Conservation (phyloP, 2,113 vertebrate species). For the Ameiurus melas region DNA sequence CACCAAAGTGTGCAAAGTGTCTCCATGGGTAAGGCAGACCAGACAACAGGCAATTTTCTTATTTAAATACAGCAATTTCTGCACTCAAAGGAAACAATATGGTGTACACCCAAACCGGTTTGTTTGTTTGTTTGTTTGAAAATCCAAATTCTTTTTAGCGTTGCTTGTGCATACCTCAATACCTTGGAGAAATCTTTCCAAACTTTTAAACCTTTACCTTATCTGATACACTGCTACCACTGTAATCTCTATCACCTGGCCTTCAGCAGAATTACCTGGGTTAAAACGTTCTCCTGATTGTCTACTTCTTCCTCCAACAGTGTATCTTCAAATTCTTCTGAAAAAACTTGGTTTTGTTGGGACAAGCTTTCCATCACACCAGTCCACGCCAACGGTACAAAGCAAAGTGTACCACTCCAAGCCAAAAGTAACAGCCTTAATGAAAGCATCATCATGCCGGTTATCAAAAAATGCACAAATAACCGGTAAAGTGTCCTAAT, state of each 20-base stretch:
- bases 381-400: slow-evolving; percentile 1
- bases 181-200: neutral
- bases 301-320: slow-evolving; percentile 80
- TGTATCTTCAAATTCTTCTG: slow-evolving; percentile 25
- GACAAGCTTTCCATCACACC: neutral
- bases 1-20: neutral
- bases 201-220: neutral
- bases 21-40: neutral
- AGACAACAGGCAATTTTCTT: neutral
- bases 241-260: neutral
- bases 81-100: neutral
- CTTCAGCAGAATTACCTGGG: slow-evolving; percentile 72
- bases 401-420: slow-evolving; percentile 26
- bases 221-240: neutral
- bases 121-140: neutral
- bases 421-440: slow-evolving; percentile 11
- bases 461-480: neutral
- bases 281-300: slow-evolving; percentile 85
- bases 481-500: neutral
- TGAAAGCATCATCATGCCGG: slow-evolving; percentile 27
- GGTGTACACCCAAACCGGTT: neutral
- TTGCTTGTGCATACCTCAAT: neutral
- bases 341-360: slow-evolving; percentile 21
- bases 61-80: neutral
- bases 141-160: too few species aligned